These are phyloP conservation scores for Scortum barcoo DNA, from an alignment of 2,113 vertebrate genomes.

Conservation along the genomic window DNA sequence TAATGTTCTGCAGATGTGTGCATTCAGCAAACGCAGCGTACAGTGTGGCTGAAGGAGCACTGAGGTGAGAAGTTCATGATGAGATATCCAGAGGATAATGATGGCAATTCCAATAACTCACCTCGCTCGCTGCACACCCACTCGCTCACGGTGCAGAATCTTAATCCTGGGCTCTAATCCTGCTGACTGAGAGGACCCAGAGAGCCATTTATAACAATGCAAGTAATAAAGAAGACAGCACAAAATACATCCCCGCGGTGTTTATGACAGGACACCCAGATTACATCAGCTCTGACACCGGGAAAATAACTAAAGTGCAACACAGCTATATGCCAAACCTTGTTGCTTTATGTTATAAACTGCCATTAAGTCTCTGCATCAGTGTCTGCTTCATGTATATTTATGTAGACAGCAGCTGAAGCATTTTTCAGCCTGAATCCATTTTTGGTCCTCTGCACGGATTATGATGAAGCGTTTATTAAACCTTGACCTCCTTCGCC, in stretches of 20 bases:
- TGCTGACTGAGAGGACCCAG: slow-evolving; percentile 63
- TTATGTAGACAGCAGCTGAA: not conserved
- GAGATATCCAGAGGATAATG: slow-evolving; percentile 76
- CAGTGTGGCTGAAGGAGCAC: slow-evolving; percentile 34
- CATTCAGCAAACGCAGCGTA: slow-evolving; percentile 28
- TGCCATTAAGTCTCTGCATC: not conserved
- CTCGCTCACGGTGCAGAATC: slow-evolving; percentile 57
- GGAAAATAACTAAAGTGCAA: slow-evolving; percentile 25
- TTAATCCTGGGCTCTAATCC: slow-evolving; percentile 77
- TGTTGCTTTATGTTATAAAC: slow-evolving; percentile 17
- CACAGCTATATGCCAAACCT: slow-evolving; percentile 5
- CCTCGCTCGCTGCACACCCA: slow-evolving; percentile 58
- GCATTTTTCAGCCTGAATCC: not conserved
- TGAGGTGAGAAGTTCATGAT: slow-evolving; percentile 69
- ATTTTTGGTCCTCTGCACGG: not conserved
- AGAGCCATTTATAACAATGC: slow-evolving; percentile 67
- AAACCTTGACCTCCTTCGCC: not conserved
- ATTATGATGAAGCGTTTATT: not conserved
- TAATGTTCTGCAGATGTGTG: slow-evolving; percentile 53
- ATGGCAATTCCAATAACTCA: slow-evolving; percentile 73
- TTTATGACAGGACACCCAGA: slow-evolving; percentile 58
- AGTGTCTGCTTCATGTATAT: slow-evolving; percentile 7
- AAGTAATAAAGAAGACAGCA: slow-evolving; percentile 51
- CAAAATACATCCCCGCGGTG: slow-evolving; percentile 41
- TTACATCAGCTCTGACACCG: slow-evolving; percentile 48